Base-by-base conservation (phyloP, 2,888 invertebrate genomes). In the Amphipoea lucens region DNA sequence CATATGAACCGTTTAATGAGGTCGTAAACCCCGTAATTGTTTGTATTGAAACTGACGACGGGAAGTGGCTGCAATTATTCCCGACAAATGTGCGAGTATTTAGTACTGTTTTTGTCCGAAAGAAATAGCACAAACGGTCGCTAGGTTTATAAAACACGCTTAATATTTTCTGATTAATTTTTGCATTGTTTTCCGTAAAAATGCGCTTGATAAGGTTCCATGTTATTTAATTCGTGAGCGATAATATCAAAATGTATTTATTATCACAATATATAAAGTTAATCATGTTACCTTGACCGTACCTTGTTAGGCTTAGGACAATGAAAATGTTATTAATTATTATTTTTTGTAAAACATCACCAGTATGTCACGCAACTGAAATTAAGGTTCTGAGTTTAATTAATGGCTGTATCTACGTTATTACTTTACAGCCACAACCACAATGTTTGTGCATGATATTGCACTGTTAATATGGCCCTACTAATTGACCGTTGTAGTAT, bases 21-120 rank as follows among this genome's bases (percentile, higher is more conserved):
- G 88, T 88, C 90, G 82, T 84, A 84, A 82, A 89, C 89, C 89
- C 76, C 74, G 45, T 84, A 83, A 85, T 85, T 88, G 85, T 82
- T 85, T 89, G 73, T 85, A 85, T 87, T 83, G 67, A 68, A 84
- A 76, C 74, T 86, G 78, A 54, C 54, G 81, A 85, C 82, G 79
- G 88, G 78, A 85, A 81, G 77, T 76, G 77, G 69, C 81, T 74
- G 83, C 60, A 86, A 86, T 86, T 79, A 85, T 77, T 85, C 68
- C 74, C 72, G 63, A 78, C 78, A 73, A 79, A 75, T 78, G 78
- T 74, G 79, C 76, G 63, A 65, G 69, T 62, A 79, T 84, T 73
- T 45, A 74, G 65, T 23, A 57, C 40, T 57, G 60, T 75, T 81
- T 80, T 57, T 45, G 60, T 51, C 12, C 20, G 40, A 81, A 81